Base-by-base conservation (phyloP, 2,797 vertebrate species). In the Corythornis leucogaster region DNA sequence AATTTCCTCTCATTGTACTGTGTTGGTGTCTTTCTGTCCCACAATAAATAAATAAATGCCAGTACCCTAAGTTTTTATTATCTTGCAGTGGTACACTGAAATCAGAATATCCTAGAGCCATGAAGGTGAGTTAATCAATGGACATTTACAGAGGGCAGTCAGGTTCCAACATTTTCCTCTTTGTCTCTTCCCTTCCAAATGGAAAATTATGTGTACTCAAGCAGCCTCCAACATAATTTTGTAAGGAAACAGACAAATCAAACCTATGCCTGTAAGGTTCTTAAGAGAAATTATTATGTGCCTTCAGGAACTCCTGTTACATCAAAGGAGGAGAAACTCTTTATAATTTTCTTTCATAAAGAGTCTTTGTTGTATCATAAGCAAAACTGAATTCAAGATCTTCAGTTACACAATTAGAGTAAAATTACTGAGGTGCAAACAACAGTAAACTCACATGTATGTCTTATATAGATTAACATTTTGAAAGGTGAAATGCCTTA, bases 1-100 rank as follows among this genome's bases (percentile, higher is more conserved):
- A 96, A 95, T 95, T 95, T 95, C 86, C 92, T 94, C n/a, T 87
- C n/a, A n/a, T 85, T 91, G 68, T 61, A 43, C n/a, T 61, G 20
- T 67, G n/a, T 38, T 70, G 45, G 61, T 80, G 68, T 73, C 81
- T 80, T 63, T 74, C 57, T 87, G 68, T 73, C 25, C 18, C 46
- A 21, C 33, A 87, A 89, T 85, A 93, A 70, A 82, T 55, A 77
- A 90, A 84, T n/a, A 90, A 87, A 87, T 61, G 71, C 28, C 24
- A 55, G 38, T 51, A 82, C 59, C 31, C 22, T 64, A 64, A 77
- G 28, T 77, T 92, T 86, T 90, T 85, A 68, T 94, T 55, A 74
- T 57, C 4, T 71, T 55, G 54, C 43, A 75, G 54, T 24, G 16
- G 13, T 50, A 64, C 24, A 61, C 19, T 85, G 26, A 87, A 90